These are phyloP conservation scores for Lithophane semibrunnea DNA, from an alignment of 2,888 invertebrate genomes.

Conservation along the genomic window DNA sequence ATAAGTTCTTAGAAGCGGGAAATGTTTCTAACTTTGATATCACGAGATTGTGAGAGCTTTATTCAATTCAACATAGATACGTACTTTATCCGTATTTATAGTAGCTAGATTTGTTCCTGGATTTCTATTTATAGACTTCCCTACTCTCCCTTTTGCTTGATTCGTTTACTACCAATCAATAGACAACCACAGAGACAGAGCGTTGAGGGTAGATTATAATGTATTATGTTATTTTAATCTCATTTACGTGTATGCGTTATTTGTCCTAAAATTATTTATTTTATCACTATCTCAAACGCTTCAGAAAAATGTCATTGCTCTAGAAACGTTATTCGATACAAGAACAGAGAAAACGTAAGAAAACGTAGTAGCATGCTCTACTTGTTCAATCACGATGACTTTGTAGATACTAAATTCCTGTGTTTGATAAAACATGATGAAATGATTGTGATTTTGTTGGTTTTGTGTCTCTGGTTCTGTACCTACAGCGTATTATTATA, in stretches of 20 bases:
- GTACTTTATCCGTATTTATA: background rate
- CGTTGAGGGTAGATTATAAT: background rate
- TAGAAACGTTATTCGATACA: conserved; percentile 9
- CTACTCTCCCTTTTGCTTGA: background rate
- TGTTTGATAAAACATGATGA: conserved; percentile 17
- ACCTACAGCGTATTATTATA: no score
- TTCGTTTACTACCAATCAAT: conserved; percentile 28
- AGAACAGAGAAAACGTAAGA: conserved; percentile 7
- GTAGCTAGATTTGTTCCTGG: background rate
- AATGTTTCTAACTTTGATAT: conserved; percentile 12
- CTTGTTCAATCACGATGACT: conserved; percentile 24
- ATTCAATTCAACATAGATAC: background rate
- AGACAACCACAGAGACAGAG: conserved; percentile 8
- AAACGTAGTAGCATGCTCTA: conserved; percentile 17
- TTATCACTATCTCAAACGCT: background rate
- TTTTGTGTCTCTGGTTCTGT: conserved; percentile 10
- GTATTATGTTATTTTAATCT: conserved; percentile 1
- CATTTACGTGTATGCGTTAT: background rate
- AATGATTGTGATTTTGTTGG: conserved; percentile 18
- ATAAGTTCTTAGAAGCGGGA: conserved; percentile 4
- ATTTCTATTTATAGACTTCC: conserved; percentile 22
- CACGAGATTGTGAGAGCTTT: background rate
- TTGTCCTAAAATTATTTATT: background rate
- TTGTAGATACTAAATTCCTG: conserved; percentile 18
- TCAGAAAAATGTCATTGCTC: conserved; percentile 8